Base-by-base conservation (phyloP, 1,140 invertebrate genomes). In the Panonychus citri region DNA sequence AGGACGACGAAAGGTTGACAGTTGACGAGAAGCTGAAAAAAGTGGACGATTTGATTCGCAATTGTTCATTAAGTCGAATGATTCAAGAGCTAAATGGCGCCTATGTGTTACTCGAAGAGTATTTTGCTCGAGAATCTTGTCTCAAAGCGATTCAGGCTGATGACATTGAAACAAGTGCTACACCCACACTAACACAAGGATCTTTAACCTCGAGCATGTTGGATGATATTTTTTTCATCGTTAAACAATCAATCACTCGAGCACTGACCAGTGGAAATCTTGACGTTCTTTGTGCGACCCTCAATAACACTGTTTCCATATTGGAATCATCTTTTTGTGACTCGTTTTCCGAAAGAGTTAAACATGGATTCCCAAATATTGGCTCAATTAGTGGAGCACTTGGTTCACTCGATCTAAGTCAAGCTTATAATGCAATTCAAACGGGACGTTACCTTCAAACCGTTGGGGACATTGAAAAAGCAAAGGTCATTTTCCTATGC, bases 211-310 rank as follows among this genome's bases (percentile, higher is more conserved):
- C 90, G 0, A 91, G 84, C 62, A 81, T 98, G 73, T 81, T 98
- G 0, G 94, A 99, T 70, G 91, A 98, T 73, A 81, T 94, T 3
- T 97, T 97, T 69, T 99, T 91, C 67, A 91, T 99, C 60, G 78
- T 96, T 0, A 84, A 89, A 62, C 97, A 98, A 73, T 90, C 86
- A 66, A 82, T 96, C 37, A 79, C 84, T 64, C 78, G 93, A 57
- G 81, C 85, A 19, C 76, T 91, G 53, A 81, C 81, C 8, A 91
- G 82, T 64, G 82, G 82, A 62, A 95, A 83, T 66, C 77, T 95
- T 48, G 91, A 98, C 69, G 91, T 89, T 40, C 81, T 89, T 48
- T 97, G 94, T 74, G 90, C 89, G 30, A 86, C 95, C 63, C 79
- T 98, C 3, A 98, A 99, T 70, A 90, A 93, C 71, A 84, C 83